A percentile compares a stretch with the other conserved stretches of the same genome.
phyloP scores from a whole-genome alignment of 1,140 invertebrate genomes.

The Macrobrachium rosenbergii region DNA sequence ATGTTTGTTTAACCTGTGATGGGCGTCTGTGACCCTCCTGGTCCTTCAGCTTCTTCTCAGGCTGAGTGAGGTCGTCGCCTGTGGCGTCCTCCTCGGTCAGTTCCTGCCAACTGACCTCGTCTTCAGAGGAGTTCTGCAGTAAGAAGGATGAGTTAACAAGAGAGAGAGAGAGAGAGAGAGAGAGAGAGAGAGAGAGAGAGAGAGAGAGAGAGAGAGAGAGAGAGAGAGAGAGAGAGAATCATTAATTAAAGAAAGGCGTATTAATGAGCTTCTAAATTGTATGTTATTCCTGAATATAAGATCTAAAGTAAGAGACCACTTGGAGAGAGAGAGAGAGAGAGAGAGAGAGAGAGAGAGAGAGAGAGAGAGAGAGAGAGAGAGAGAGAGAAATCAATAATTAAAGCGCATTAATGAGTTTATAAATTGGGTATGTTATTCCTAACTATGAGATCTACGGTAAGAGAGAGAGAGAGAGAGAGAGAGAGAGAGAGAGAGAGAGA shows the following conservation, averaged over 20 bases:
- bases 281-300: too few species aligned
- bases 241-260: neutral
- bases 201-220: neutral
- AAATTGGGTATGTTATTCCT: too few species aligned
- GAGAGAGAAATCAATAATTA: too few species aligned
- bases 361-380: slow-evolving; percentile 25
- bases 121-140: neutral
- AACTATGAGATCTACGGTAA: neutral
- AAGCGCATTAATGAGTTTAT: too few species aligned
- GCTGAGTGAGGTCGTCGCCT: too few species aligned
- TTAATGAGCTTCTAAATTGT: too few species aligned
- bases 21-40: too few species aligned
- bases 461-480: slow-evolving; percentile 9
- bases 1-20: too few species aligned
- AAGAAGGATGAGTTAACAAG: neutral
- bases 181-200: neutral
- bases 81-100: too few species aligned
- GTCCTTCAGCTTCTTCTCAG: too few species aligned
- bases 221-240: neutral
- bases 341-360: slow-evolving; percentile 25
- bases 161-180: neutral
- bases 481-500: neutral
- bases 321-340: slow-evolving; percentile 17
- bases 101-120: too few species aligned
- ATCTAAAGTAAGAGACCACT: neutral